phyloP scores from a whole-genome alignment of 2,888 invertebrate genomes.

The Eulithis testata region DNA sequence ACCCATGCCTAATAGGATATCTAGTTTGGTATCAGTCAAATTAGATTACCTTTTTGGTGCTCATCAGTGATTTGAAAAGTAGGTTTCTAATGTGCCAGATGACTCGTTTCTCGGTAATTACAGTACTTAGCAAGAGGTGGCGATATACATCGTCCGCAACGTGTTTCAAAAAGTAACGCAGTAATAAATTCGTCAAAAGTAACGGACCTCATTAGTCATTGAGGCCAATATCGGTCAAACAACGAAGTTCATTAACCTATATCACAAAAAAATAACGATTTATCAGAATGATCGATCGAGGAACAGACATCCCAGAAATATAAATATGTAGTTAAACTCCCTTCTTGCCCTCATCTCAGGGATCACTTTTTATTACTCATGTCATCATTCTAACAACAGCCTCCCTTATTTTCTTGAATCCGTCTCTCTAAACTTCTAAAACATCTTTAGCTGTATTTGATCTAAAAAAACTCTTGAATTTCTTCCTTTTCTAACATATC shows the following conservation, averaged over 20 bases:
- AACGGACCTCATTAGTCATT: slow-evolving; percentile 82
- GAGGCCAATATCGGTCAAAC: slow-evolving; percentile 76
- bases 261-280: slow-evolving; percentile 65
- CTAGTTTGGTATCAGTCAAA: slow-evolving; percentile 31
- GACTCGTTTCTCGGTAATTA: slow-evolving; percentile 54
- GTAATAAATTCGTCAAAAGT: slow-evolving; percentile 74
- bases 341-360: too few relatives aligned
- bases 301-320: not conserved
- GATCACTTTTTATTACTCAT: too few relatives aligned
- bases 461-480: too few relatives aligned
- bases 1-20: slow-evolving; percentile 34
- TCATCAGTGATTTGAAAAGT: slow-evolving; percentile 22
- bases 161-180: slow-evolving; percentile 74
- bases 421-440: too few relatives aligned
- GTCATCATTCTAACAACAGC: too few relatives aligned
- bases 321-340: not conserved
- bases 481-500: too few relatives aligned
- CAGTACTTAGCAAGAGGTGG: slow-evolving; percentile 54
- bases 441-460: too few relatives aligned
- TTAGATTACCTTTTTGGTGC: not conserved
- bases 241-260: slow-evolving; percentile 57
- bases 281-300: slow-evolving; percentile 56
- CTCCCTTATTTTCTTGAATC: too few relatives aligned
- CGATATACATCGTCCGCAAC: slow-evolving; percentile 40
- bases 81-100: slow-evolving; percentile 31